phyloP scores from a whole-genome alignment of 2,888 invertebrate species.

The Synergus itoensis region DNA sequence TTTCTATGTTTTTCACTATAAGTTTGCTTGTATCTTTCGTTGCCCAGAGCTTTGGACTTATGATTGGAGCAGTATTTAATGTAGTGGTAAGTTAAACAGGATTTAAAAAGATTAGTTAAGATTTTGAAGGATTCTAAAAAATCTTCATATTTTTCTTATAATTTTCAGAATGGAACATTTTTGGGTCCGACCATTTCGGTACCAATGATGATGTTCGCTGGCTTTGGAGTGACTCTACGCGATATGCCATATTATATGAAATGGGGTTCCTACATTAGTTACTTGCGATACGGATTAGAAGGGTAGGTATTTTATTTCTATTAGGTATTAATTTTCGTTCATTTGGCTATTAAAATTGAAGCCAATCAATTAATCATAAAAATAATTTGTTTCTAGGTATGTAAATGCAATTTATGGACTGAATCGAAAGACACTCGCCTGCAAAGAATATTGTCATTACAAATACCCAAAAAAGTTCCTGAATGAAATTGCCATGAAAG shows the following conservation, averaged over 20 bases:
- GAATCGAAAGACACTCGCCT: conserved; percentile 86
- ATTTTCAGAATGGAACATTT: conserved; percentile 93
- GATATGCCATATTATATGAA: conserved; percentile 92
- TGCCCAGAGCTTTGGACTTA: conserved; percentile 94
- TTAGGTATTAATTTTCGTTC: too few species aligned
- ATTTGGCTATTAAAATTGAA: conserved; percentile 44
- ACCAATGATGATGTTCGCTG: conserved; percentile 98
- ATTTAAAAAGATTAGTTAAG: not conserved
- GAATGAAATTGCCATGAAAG: conserved; percentile 88
- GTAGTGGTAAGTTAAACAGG: conserved; percentile 85
- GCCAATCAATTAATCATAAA: conserved; percentile 56
- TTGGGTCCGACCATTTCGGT: conserved; percentile 94
- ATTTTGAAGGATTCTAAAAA: conserved; percentile 11
- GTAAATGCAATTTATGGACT: conserved; percentile 92
- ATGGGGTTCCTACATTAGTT: conserved; percentile 96
- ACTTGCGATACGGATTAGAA: conserved; percentile 94
- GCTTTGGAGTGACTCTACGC: conserved; percentile 93
- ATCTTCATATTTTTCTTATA: conserved; percentile 19
- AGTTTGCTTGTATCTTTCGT: conserved; percentile 91
- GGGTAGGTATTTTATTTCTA: conserved; percentile 78
- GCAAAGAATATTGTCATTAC: conserved; percentile 90
- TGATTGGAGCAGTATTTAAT: conserved; percentile 93
- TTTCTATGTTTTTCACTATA: conserved; percentile 91
- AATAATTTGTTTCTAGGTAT: conserved; percentile 72
- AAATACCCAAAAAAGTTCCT: conserved; percentile 90